These are phyloP conservation scores for Apodemia zela DNA, from an alignment of 2,888 invertebrate species.

Conservation along the genomic window DNA sequence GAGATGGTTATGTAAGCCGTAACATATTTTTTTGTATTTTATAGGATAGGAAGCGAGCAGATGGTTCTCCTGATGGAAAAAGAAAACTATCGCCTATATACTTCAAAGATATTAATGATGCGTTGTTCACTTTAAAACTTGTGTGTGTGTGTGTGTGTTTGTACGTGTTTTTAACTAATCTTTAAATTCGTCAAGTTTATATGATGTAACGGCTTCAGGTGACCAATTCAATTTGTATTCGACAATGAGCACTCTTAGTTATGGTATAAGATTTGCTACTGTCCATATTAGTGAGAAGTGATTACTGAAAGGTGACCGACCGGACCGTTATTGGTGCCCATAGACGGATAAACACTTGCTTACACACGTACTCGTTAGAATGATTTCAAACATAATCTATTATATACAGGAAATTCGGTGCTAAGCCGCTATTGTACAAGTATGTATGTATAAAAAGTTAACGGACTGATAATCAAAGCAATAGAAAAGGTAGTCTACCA, in stretches of 20 bases:
- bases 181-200: background rate
- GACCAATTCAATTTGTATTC: constrained; percentile 38
- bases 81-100: too few species aligned
- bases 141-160: too few species aligned
- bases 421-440: background rate
- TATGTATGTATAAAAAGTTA: too few species aligned
- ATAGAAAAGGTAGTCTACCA: too few species aligned
- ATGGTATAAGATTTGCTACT: constrained; percentile 57
- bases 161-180: background rate
- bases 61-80: too few species aligned
- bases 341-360: constrained; percentile 13
- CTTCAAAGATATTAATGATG: too few species aligned
- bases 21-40: too few species aligned
- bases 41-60: too few species aligned
- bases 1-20: too few species aligned
- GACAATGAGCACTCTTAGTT: constrained; percentile 55
- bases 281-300: constrained; percentile 65
- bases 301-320: constrained; percentile 74
- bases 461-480: too few species aligned
- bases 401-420: background rate
- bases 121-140: too few species aligned
- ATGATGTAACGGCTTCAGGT: constrained; percentile 27
- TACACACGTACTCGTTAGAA: constrained; percentile 5
- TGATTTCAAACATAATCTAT: background rate
- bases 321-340: constrained; percentile 58